A percentile compares a stretch with the other conserved stretches of the same genome.
Evolutionary conservation across 2,797 vertebrate genomes (phyloP).

Genomic region (Orestias chungarensis): DNA sequence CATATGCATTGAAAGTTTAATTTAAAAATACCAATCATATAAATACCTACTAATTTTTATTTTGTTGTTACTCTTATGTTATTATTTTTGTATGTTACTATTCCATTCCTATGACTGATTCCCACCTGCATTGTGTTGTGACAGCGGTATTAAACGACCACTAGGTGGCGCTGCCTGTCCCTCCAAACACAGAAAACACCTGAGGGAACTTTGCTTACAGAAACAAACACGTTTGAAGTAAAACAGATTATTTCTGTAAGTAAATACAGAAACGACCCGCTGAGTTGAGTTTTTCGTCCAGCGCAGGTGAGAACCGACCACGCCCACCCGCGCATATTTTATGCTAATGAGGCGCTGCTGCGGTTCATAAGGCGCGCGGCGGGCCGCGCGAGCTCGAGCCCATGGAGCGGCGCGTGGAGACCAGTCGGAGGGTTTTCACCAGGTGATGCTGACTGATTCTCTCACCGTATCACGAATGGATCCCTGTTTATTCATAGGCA

Average conservation of each 20-base stretch:
- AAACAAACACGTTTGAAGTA: background rate
- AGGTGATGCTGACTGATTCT: conserved; percentile 70
- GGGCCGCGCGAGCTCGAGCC: conserved; percentile 48
- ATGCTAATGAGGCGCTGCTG: conserved; percentile 77
- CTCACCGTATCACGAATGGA: conserved; percentile 80
- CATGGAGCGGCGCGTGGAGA: conserved; percentile 68
- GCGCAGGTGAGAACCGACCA: conserved; percentile 22
- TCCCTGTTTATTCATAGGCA: conserved; percentile 63
- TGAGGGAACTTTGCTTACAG: background rate
- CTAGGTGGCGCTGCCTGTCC: background rate
- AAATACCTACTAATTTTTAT: no score
- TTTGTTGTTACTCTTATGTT: no score
- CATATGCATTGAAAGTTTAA: no score
- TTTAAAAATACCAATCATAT: no score
- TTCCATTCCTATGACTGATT: no score
- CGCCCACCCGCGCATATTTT: conserved; percentile 69
- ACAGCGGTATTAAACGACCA: background rate
- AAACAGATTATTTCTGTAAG: background rate
- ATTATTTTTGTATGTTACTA: background rate
- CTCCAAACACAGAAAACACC: background rate
- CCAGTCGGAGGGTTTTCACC: conserved; percentile 59
- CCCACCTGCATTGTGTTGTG: no score
- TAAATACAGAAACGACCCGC: background rate
- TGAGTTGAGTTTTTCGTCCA: background rate
- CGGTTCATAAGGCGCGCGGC: conserved; percentile 62